Percentiles rank a stretch among this genome's conserved stretches.
phyloP scores from a whole-genome alignment of 2,797 vertebrate species.

The Poecilia picta region DNA sequence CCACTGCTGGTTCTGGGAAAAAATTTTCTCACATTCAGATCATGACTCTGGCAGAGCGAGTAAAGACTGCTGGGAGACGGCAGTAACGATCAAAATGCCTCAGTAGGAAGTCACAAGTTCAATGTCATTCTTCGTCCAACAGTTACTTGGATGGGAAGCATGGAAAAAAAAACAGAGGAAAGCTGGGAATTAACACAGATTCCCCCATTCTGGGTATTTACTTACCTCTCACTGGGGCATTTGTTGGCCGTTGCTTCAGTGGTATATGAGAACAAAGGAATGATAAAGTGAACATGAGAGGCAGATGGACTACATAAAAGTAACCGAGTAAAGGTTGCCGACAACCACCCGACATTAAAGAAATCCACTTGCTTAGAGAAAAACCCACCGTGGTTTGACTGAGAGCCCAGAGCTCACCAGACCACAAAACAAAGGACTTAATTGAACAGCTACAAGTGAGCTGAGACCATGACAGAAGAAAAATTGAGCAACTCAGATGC shows the following conservation, averaged over 20 bases:
- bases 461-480: slow-evolving; percentile 39
- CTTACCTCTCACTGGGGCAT: slow-evolving; percentile 31
- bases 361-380: slow-evolving; percentile 50
- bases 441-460: slow-evolving; percentile 40
- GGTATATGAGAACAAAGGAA: slow-evolving; percentile 42
- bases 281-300: slow-evolving; percentile 46
- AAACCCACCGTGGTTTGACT: slow-evolving; percentile 26
- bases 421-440: slow-evolving; percentile 28
- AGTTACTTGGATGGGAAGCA: slow-evolving; percentile 53
- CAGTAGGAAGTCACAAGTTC: slow-evolving; percentile 71
- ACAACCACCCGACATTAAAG: slow-evolving; percentile 42
- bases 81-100: slow-evolving; percentile 65
- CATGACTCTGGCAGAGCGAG: slow-evolving; percentile 62
- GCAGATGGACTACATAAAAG: slow-evolving; percentile 35
- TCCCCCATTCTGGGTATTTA: slow-evolving; percentile 49
- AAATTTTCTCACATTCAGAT: slow-evolving; percentile 68
- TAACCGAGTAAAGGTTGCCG: slow-evolving; percentile 27
- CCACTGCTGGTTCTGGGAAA: slow-evolving; percentile 70
- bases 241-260: slow-evolving; percentile 46
- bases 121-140: slow-evolving; percentile 53
- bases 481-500: slow-evolving; percentile 32
- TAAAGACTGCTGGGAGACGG: slow-evolving; percentile 67
- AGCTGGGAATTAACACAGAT: slow-evolving; percentile 40
- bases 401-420: slow-evolving; percentile 24
- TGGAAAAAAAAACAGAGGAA: slow-evolving; percentile 16